A percentile compares a stretch with the other conserved stretches of the same genome.
Evolutionary conservation across 2,113 vertebrate genomes (phyloP).

Genomic region (Triplophysa dalaica): DNA sequence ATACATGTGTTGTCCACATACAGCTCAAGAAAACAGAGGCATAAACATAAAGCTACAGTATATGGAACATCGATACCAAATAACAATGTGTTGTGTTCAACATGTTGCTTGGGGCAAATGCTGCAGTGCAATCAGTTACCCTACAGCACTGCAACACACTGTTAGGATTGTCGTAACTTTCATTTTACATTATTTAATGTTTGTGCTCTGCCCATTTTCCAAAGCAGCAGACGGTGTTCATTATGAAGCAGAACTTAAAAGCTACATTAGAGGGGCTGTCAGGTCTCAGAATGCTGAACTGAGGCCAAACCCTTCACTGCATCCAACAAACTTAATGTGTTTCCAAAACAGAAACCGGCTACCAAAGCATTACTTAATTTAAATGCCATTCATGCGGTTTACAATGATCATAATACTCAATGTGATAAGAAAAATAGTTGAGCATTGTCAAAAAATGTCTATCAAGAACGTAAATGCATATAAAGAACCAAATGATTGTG

Average conservation of each 20-base stretch:
- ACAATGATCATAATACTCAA: neutral
- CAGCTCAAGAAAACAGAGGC: neutral
- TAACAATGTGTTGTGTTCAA: slow-evolving; percentile 3
- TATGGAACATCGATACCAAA: slow-evolving; percentile 14
- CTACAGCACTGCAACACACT: slow-evolving; percentile 9
- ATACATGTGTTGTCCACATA: neutral
- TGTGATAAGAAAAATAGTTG: neutral
- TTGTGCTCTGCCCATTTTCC: neutral
- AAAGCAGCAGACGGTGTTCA: slow-evolving; percentile 32
- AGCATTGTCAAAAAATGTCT: neutral
- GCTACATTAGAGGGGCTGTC: slow-evolving; percentile 27
- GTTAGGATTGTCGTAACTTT: slow-evolving; percentile 2
- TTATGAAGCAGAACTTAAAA: slow-evolving; percentile 36
- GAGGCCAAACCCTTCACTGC: slow-evolving; percentile 20
- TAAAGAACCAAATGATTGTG: neutral
- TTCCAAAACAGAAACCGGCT: slow-evolving; percentile 31
- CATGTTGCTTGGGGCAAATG: slow-evolving; percentile 13
- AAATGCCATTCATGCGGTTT: neutral
- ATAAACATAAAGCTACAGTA: neutral
- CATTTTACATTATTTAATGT: slow-evolving; percentile 25
- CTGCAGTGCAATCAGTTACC: slow-evolving; percentile 18
- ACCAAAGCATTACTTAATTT: neutral
- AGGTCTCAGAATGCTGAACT: neutral
- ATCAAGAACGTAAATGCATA: neutral
- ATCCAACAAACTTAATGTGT: slow-evolving; percentile 6